phyloP scores from a whole-genome alignment of 2,797 vertebrate genomes.

The Gymnocypris eckloni region DNA sequence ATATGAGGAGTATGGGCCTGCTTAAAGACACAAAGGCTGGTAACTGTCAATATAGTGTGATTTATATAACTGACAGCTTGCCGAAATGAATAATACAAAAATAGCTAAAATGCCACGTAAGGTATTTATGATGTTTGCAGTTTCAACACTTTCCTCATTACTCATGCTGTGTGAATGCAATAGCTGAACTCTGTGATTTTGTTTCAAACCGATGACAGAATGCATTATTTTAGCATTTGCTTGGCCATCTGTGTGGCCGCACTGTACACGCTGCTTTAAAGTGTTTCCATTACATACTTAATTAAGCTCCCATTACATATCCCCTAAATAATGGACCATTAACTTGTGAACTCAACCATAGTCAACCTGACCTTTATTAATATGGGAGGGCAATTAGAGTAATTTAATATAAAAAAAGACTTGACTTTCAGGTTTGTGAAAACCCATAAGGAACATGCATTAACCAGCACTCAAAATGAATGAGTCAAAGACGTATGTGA shows the following conservation, averaged over 20 bases:
- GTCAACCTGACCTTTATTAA: constrained; percentile 47
- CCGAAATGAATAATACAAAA: constrained; percentile 16
- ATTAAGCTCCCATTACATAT: constrained; percentile 45
- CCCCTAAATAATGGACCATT: constrained; percentile 57
- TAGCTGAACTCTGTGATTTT: constrained; percentile 13
- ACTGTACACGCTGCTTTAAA: constrained; percentile 17
- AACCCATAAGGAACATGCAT: neutral
- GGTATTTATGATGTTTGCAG: constrained; percentile 10
- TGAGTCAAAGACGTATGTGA: constrained; percentile 14
- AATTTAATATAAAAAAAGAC: constrained; percentile 7
- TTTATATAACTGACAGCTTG: constrained; percentile 30
- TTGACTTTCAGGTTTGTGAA: constrained; percentile 32
- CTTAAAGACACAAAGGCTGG: neutral
- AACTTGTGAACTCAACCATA: constrained; percentile 60
- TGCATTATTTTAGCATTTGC: constrained; percentile 31
- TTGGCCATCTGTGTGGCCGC: constrained; percentile 24
- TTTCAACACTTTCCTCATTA: constrained; percentile 14
- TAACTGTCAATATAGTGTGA: neutral
- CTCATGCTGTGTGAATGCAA: constrained; percentile 17
- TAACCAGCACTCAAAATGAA: constrained; percentile 33
- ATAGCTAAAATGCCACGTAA: constrained; percentile 6
- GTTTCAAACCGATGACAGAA: constrained; percentile 4
- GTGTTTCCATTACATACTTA: constrained; percentile 31
- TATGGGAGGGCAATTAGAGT: constrained; percentile 33
- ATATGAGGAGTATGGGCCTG: neutral